Base-by-base conservation (phyloP, 2,888 invertebrate species). In the Barypeithes pellucidus region DNA sequence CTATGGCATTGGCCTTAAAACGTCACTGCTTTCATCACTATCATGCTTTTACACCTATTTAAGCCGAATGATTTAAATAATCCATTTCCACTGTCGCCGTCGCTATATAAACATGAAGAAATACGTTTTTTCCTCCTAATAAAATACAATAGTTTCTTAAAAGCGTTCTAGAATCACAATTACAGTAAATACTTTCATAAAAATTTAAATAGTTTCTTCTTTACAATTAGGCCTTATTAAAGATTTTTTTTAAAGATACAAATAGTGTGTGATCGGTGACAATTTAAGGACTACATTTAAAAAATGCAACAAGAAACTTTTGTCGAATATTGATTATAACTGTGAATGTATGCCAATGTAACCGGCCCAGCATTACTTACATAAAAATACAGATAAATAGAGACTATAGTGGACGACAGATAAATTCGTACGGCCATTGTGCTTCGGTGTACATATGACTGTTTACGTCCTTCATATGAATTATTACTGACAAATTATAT, bases 141-240 rank as follows among this genome's bases (percentile, higher is more conserved):
- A 57, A 33, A 33, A 57, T 57, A 57, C 54, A 36, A 57, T 57
- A 57, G 50, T 65, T 54, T 39, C 59, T 61, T 67, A 74, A 70
- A 77, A 79, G 76, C 77, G 75, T 75, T 73, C 77, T 79, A 77
- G 76, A 78, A 75, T 76, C 69, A 68, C 77, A 77, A 70, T 74
- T 63, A 73, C 75, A 73, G 72, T 72, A 73, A 74, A 77, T 76
- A 73, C 62, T 76, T 72, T 77, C 79, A 79, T 80, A 80, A 81
- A 81, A 80, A 81, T 78, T 57, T 75, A 72, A 76, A 57, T 67
- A 50, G 22, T 39, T 62, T 60, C 36, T 47, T 67, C 60, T 22
- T 43, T 61, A 77, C 77, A 77, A 80, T 81, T 81, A 81, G 81
- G 81, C 81, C 81, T 79, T 79, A 80, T 74, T 73, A 76, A 75